Evolutionary conservation across 2,888 invertebrate species (phyloP), one percentile per base, ranked within the genome.

Genomic region (Alsophila aescularia): DNA sequence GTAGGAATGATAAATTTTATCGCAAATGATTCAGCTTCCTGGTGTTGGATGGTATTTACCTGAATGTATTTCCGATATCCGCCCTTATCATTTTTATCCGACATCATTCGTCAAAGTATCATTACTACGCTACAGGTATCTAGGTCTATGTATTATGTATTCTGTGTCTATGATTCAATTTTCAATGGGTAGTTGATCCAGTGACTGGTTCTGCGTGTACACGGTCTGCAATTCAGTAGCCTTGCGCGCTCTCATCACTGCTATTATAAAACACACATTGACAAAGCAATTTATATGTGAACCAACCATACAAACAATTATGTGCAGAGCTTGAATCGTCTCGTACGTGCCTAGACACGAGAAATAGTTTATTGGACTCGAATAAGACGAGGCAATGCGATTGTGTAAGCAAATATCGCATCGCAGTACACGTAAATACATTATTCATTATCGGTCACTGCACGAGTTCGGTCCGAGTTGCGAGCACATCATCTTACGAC

Each of bases 371-470:
- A 81, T 81, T 82, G 80, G 83, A 76, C 79, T 78, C 76, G 62
- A 74, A 71, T 75, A 75, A 71, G 68, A 72, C 72, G 69, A 66
- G 73, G 63, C 72, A 66, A 59, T 69, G 67, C 67, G 82, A 77
- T 88, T 89, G 87, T 87, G 86, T 87, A 87, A 89, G 79, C 84
- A 84, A 81, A 86, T 84, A 87, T 79, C 83, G 81, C 79, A 78
- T 77, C 63, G 74, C 67, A 64, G 62, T 52, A 51, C 58, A 58
- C 60, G 70, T 66, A 69, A 67, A 85, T 87, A 81, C 76, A 87
- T 88, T 75, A 88, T 87, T 84, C 86, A 88, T 82, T 71, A 70
- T 68, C 75, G 79, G 79, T 80, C 78, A 77, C 67, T 76, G 79
- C 77, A 81, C 79, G 82, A 79, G 76, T 78, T 79, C 61, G 69